phyloP scores from a whole-genome alignment of 2,888 invertebrate genomes.

The Epirrhoe alternata region DNA sequence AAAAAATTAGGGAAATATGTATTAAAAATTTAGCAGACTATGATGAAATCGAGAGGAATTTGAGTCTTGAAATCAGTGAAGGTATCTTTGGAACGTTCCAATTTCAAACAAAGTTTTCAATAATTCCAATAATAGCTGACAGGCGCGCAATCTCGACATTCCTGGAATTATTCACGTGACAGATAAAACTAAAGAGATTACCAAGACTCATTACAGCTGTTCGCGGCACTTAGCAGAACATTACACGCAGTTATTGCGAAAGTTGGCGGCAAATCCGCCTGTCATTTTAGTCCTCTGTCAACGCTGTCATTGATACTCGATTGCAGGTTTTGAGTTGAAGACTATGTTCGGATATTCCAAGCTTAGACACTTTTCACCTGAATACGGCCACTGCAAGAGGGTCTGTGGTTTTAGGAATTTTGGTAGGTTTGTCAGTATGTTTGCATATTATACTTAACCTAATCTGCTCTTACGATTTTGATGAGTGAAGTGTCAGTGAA shows the following conservation, averaged over 20 bases:
- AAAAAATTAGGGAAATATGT: no score
- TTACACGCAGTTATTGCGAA: slow-evolving; percentile 35
- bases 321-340: slow-evolving; percentile 27
- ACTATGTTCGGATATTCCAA: no score
- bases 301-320: slow-evolving; percentile 37
- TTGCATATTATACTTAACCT: no score
- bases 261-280: slow-evolving; percentile 27
- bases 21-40: no score
- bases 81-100: background rate
- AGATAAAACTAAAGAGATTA: slow-evolving; percentile 48
- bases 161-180: slow-evolving; percentile 33
- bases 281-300: slow-evolving; percentile 32
- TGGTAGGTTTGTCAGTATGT: no score
- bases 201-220: slow-evolving; percentile 41
- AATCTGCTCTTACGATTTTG: no score
- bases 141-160: slow-evolving; percentile 11
- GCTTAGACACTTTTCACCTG: no score
- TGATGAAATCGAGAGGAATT: no score
- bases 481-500: no score
- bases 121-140: slow-evolving; percentile 20
- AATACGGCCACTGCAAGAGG: no score
- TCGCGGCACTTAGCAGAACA: slow-evolving; percentile 36
- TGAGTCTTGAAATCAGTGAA: background rate
- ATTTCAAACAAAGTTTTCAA: slow-evolving; percentile 15
- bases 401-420: no score